These are phyloP conservation scores for Cataglyphis livida DNA, from an alignment of 2,888 invertebrate genomes.

Conservation along the genomic window DNA sequence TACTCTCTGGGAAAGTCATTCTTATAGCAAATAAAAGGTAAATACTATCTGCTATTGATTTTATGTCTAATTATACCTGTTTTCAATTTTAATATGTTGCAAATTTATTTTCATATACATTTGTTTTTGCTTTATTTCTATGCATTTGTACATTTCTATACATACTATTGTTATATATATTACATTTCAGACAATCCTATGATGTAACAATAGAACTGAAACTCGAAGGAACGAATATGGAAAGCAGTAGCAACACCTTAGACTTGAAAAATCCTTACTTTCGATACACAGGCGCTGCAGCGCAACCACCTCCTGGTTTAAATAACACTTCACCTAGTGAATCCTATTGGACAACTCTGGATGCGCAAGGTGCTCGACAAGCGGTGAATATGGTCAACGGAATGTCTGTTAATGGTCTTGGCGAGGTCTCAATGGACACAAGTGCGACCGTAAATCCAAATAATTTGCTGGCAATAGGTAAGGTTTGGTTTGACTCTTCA, in stretches of 20 bases:
- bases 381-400: conserved; percentile 92
- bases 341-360: conserved; percentile 95
- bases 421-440: conserved; percentile 91
- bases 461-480: conserved; percentile 84
- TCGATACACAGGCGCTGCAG: conserved; percentile 97
- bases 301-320: conserved; percentile 96
- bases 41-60: neutral
- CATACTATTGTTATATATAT: neutral
- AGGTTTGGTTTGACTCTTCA: conserved; percentile 71
- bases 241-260: conserved; percentile 94
- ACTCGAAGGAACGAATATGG: conserved; percentile 94
- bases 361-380: conserved; percentile 90
- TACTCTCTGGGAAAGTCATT: conserved; percentile 94
- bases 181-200: conserved; percentile 94
- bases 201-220: conserved; percentile 98
- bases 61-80: neutral
- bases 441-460: conserved; percentile 87
- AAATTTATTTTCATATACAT: neutral
- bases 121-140: no score
- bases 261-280: conserved; percentile 99
- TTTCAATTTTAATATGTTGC: neutral
- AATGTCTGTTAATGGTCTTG: conserved; percentile 91
- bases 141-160: neutral
- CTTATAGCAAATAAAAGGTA: conserved; percentile 96
- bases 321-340: conserved; percentile 97